These are phyloP conservation scores for Bradypodion ventrale DNA, from an alignment of 2,797 vertebrate genomes.

Conservation along the genomic window DNA sequence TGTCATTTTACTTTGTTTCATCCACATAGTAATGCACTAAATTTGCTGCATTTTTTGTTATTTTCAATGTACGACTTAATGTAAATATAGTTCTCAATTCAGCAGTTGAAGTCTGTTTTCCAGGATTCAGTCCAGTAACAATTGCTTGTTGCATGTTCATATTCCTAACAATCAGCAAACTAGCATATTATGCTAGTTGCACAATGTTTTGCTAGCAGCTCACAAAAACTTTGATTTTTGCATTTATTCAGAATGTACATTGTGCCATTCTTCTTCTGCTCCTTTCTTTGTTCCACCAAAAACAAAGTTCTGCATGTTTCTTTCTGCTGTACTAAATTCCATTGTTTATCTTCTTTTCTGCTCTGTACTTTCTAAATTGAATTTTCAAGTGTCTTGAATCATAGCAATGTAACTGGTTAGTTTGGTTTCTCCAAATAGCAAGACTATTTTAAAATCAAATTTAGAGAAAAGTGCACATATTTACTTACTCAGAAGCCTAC, in stretches of 20 bases:
- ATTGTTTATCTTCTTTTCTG: conserved; percentile 19
- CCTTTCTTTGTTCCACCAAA: conserved; percentile 28
- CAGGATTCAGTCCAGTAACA: conserved; percentile 28
- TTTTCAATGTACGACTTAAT: conserved; percentile 40
- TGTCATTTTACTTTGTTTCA: conserved; percentile 6
- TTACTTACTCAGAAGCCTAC: conserved; percentile 25
- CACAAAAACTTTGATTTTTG: conserved; percentile 30
- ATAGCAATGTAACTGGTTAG: not conserved
- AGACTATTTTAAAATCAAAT: conserved; percentile 8
- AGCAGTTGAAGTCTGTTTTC: conserved; percentile 18
- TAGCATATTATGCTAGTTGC: conserved; percentile 30
- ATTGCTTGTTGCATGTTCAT: conserved; percentile 43
- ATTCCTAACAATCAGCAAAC: conserved; percentile 34
- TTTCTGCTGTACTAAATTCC: conserved; percentile 21
- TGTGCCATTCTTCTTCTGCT: conserved; percentile 26
- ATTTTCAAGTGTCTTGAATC: conserved; percentile 19
- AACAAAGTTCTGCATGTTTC: conserved; percentile 35
- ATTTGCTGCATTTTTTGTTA: not conserved
- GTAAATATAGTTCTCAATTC: conserved; percentile 2
- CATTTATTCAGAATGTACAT: conserved; percentile 7
- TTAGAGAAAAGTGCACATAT: not conserved
- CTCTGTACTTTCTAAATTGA: not conserved
- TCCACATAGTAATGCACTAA: not conserved
- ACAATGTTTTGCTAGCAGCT: conserved; percentile 41
- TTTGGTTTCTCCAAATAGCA: conserved; percentile 16